phyloP scores from a whole-genome alignment of 2,888 invertebrate species.

The Epinotia brunnichana region DNA sequence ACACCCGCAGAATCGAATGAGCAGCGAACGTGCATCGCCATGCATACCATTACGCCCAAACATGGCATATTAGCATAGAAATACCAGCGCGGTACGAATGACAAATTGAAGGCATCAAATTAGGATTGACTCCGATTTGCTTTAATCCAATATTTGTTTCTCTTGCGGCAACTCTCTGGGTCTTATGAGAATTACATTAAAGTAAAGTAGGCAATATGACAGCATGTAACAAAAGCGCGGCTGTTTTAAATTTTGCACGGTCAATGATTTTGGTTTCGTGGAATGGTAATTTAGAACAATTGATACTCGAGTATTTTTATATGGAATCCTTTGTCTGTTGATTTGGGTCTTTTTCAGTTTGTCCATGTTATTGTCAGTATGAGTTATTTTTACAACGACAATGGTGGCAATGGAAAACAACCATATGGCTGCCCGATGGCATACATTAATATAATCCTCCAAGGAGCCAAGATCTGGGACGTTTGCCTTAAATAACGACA shows the following conservation, averaged over 20 bases:
- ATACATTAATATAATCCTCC: too few relatives aligned
- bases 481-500: too few relatives aligned
- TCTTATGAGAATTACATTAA: constrained; percentile 4
- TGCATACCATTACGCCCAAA: constrained; percentile 66
- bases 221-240: constrained; percentile 4
- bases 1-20: constrained; percentile 51
- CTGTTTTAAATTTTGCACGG: constrained; percentile 13
- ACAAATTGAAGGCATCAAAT: constrained; percentile 52
- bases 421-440: too few relatives aligned
- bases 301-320: background rate
- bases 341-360: too few relatives aligned
- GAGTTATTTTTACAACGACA: too few relatives aligned
- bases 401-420: too few relatives aligned
- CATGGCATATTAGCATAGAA: constrained; percentile 62
- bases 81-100: constrained; percentile 50
- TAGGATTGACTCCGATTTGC: constrained; percentile 36
- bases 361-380: background rate
- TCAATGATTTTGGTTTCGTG: constrained; percentile 11
- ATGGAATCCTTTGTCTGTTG: background rate
- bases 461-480: too few relatives aligned
- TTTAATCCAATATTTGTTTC: constrained; percentile 35
- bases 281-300: background rate
- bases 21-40: constrained; percentile 52
- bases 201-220: constrained; percentile 7
- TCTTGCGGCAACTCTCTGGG: constrained; percentile 13